phyloP scores from a whole-genome alignment of 2,888 invertebrate species.

The Diploptera punctata region DNA sequence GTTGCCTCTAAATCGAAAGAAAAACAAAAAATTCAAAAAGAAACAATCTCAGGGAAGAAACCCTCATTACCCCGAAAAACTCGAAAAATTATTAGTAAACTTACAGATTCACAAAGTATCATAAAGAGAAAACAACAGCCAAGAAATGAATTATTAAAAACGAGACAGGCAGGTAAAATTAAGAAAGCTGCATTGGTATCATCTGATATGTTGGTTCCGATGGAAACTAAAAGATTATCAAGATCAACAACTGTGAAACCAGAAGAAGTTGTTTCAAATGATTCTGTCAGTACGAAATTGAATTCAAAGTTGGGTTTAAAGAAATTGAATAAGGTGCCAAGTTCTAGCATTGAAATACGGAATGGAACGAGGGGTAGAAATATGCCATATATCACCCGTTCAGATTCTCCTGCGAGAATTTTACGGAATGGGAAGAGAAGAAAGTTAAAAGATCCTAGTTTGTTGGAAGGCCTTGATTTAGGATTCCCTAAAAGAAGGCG shows the following conservation, averaged over 20 bases:
- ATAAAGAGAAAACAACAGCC: not conserved
- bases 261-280: too few relatives aligned
- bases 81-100: too few relatives aligned
- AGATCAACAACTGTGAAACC: not conserved
- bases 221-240: not conserved
- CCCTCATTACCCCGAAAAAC: too few relatives aligned
- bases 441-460: slow-evolving; percentile 57
- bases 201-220: not conserved
- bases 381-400: slow-evolving; percentile 29
- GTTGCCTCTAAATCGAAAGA: slow-evolving; percentile 1
- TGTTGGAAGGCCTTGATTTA: slow-evolving; percentile 66
- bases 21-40: not conserved
- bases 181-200: too few relatives aligned
- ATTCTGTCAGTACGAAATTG: not conserved
- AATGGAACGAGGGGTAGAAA: slow-evolving; percentile 24
- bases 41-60: not conserved
- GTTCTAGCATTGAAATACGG: slow-evolving; percentile 1
- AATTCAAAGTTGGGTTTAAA: slow-evolving; percentile 1
- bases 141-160: not conserved
- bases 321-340: not conserved
- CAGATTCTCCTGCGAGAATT: slow-evolving; percentile 31
- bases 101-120: not conserved
- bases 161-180: too few relatives aligned
- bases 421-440: slow-evolving; percentile 40
- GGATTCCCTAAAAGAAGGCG: slow-evolving; percentile 57